Percentiles rank a stretch among this genome's conserved stretches.
Conservation (phyloP, 1,140 invertebrate genomes). For the Radopholus similis region DNA sequence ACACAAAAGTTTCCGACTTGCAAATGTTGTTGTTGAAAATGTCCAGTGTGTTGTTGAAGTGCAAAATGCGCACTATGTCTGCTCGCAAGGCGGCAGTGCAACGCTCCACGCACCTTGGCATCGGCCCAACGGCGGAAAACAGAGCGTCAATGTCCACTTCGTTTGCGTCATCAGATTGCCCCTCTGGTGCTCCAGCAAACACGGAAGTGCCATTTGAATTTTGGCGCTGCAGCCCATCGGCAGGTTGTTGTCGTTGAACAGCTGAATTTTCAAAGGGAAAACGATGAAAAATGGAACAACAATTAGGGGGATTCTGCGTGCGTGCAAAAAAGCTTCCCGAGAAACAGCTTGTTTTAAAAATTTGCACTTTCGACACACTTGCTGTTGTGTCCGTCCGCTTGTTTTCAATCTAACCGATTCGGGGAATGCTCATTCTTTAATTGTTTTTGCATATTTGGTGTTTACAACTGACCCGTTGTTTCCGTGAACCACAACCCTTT, state of each 20-base stretch:
- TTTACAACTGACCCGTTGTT: too few relatives aligned
- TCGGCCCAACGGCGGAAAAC: slow-evolving; percentile 5
- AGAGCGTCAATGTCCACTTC: not conserved
- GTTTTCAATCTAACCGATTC: too few relatives aligned
- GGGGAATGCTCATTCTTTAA: too few relatives aligned
- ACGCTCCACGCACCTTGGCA: slow-evolving; percentile 6
- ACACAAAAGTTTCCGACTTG: not conserved
- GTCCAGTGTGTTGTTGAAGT: slow-evolving; percentile 10
- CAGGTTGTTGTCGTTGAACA: not conserved
- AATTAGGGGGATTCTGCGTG: too few relatives aligned
- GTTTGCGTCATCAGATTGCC: not conserved
- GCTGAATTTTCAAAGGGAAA: too few relatives aligned
- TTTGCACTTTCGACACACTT: too few relatives aligned
- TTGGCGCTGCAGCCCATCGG: not conserved
- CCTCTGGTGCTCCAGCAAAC: not conserved
- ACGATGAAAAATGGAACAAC: too few relatives aligned
- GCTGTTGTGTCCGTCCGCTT: too few relatives aligned
- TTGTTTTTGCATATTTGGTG: too few relatives aligned
- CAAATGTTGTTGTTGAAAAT: slow-evolving; percentile 4
- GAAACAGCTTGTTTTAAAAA: too few relatives aligned
- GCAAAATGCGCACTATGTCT: slow-evolving; percentile 1
- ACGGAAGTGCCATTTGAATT: not conserved
- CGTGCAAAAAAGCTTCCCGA: too few relatives aligned
- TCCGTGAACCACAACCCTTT: too few relatives aligned
- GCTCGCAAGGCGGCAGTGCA: not conserved